phyloP scores from a whole-genome alignment of 2,888 invertebrate genomes.

The Uloborus plumipes region DNA sequence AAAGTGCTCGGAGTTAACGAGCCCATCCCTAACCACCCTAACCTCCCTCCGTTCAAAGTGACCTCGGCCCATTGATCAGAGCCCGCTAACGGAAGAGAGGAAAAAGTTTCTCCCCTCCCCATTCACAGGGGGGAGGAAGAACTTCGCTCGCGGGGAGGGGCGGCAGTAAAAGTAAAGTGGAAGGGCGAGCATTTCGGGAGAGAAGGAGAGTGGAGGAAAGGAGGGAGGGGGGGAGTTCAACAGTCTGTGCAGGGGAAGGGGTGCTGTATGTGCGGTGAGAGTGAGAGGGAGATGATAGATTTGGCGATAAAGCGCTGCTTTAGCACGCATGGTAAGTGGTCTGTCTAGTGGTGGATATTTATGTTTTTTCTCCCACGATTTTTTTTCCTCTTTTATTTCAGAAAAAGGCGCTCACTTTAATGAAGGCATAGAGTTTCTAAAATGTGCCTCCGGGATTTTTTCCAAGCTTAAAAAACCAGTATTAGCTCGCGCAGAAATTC shows the following conservation, averaged over 20 bases:
- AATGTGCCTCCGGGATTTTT: too few relatives aligned
- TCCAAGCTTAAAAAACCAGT: too few relatives aligned
- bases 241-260: slow-evolving; percentile 18
- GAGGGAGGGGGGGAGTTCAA: slow-evolving; percentile 24
- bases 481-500: too few relatives aligned
- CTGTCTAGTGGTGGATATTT: not conserved
- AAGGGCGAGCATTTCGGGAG: slow-evolving; percentile 28
- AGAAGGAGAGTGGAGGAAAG: slow-evolving; percentile 10
- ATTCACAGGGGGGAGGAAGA: not conserved
- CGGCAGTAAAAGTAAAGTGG: slow-evolving; percentile 46
- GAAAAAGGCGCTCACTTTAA: too few relatives aligned
- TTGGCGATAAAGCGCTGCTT: slow-evolving; percentile 39
- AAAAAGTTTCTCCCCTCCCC: slow-evolving; percentile 16
- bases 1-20: slow-evolving; percentile 47
- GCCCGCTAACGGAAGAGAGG: slow-evolving; percentile 23
- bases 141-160: not conserved
- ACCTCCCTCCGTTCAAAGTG: slow-evolving; percentile 45
- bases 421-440: too few relatives aligned
- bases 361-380: too few relatives aligned
- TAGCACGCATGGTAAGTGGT: not conserved
- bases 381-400: too few relatives aligned
- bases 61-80: slow-evolving; percentile 60
- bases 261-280: slow-evolving; percentile 29
- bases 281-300: slow-evolving; percentile 23
- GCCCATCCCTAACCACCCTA: slow-evolving; percentile 42